phyloP scores from a whole-genome alignment of 1,140 invertebrate species.

The Sinonovacula constricta region DNA sequence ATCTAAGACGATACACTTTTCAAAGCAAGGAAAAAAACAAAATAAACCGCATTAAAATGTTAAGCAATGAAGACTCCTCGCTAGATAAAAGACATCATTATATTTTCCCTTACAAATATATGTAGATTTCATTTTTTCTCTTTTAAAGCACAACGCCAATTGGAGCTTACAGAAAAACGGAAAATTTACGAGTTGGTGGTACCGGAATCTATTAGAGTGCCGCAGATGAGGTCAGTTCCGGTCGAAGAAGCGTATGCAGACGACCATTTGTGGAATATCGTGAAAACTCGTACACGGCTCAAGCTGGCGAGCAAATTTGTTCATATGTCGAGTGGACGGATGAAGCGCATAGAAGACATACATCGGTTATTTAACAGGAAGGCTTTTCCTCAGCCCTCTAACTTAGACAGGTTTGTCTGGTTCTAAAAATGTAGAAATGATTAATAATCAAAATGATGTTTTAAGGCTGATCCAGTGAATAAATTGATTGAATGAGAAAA shows the following conservation, averaged over 20 bases:
- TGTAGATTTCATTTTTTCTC: too few relatives aligned
- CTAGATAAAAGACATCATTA: not conserved
- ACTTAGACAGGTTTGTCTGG: constrained; percentile 29
- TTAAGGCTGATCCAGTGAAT: too few relatives aligned
- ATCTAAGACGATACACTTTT: too few relatives aligned
- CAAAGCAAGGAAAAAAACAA: too few relatives aligned
- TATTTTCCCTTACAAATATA: not conserved
- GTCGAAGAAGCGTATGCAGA: not conserved
- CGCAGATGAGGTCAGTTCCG: constrained; percentile 72
- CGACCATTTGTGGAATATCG: constrained; percentile 15
- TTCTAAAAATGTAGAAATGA: too few relatives aligned
- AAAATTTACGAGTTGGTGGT: constrained; percentile 71
- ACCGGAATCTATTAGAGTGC: constrained; percentile 72
- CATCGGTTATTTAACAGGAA: constrained; percentile 25
- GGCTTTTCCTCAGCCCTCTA: constrained; percentile 16
- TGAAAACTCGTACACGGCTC: constrained; percentile 1
- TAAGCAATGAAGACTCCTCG: too few relatives aligned
- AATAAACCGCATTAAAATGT: too few relatives aligned
- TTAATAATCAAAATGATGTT: too few relatives aligned
- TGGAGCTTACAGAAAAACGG: constrained; percentile 75
- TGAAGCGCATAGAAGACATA: constrained; percentile 32
- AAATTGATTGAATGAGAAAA: too few relatives aligned
- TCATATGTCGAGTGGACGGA: constrained; percentile 17
- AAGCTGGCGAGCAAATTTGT: constrained; percentile 23
- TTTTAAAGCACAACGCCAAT: constrained; percentile 14